Evolutionary conservation across 2,888 invertebrate genomes (phyloP).

Genomic region (Tetranychus truncatus): DNA sequence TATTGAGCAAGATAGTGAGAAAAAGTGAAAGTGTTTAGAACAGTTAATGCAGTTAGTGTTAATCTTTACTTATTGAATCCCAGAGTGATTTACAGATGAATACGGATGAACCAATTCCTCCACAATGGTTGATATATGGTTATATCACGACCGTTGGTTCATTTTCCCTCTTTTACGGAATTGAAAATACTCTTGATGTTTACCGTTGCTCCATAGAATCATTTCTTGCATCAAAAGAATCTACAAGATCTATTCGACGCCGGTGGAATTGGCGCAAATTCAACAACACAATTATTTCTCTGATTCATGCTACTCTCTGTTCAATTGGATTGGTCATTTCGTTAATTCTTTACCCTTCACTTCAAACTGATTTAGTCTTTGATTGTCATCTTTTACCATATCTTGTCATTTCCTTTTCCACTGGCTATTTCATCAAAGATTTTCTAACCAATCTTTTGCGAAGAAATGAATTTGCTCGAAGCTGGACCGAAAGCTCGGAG

Average conservation of each 20-base stretch:
- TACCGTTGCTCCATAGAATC: not conserved
- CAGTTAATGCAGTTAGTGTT: too few relatives aligned
- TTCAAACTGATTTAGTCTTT: not conserved
- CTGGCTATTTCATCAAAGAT: not conserved
- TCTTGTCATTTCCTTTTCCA: not conserved
- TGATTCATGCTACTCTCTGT: not conserved
- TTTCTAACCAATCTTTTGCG: not conserved
- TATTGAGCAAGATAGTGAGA: too few relatives aligned
- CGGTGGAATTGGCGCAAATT: slow-evolving; percentile 5
- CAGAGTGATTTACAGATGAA: not conserved
- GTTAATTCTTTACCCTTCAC: not conserved
- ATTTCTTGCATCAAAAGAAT: not conserved
- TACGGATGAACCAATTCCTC: not conserved
- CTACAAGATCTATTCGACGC: not conserved
- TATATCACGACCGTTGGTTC: not conserved
- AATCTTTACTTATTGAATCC: too few relatives aligned
- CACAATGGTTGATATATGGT: not conserved
- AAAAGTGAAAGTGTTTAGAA: too few relatives aligned
- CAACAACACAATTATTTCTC: not conserved
- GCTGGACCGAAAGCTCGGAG: not conserved
- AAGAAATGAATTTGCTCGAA: not conserved
- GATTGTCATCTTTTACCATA: not conserved
- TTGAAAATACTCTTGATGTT: not conserved
- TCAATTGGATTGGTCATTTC: not conserved
- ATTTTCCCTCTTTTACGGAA: not conserved